Evolutionary conservation across 1,140 invertebrate genomes (phyloP).

Genomic region (Euschistus heros): DNA sequence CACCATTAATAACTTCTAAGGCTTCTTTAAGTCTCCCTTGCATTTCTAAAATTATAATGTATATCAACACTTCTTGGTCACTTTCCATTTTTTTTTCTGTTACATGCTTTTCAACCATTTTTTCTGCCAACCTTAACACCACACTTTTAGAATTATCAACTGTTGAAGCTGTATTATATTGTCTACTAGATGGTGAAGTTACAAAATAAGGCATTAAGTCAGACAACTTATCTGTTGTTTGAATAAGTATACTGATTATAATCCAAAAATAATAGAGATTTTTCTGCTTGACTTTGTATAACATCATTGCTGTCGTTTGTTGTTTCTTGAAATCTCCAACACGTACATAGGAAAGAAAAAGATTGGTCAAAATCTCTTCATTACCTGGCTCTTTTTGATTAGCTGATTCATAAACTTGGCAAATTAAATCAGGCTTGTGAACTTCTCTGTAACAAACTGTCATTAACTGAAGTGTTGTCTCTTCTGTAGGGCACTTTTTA

Average conservation of each 20-base stretch:
- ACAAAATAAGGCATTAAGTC: slow-evolving; percentile 20
- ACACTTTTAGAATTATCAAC: slow-evolving; percentile 13
- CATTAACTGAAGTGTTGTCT: slow-evolving; percentile 90
- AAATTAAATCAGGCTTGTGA: slow-evolving; percentile 76
- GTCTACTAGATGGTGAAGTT: slow-evolving; percentile 11
- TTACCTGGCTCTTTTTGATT: slow-evolving; percentile 72
- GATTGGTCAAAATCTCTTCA: slow-evolving; percentile 83
- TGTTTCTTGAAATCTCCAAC: slow-evolving; percentile 83
- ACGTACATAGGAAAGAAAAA: slow-evolving; percentile 93
- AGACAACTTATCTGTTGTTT: slow-evolving; percentile 42
- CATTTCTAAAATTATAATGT: slow-evolving; percentile 80
- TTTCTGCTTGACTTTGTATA: slow-evolving; percentile 85
- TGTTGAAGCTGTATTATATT: neutral
- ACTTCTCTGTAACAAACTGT: slow-evolving; percentile 89
- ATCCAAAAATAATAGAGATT: slow-evolving; percentile 98
- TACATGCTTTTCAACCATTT: slow-evolving; percentile 72
- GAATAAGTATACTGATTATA: slow-evolving; percentile 90
- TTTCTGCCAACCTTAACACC: slow-evolving; percentile 21
- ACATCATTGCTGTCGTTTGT: slow-evolving; percentile 72
- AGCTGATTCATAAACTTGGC: slow-evolving; percentile 79
- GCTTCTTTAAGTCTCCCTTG: slow-evolving; percentile 71
- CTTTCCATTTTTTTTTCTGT: slow-evolving; percentile 82
- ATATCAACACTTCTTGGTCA: slow-evolving; percentile 85
- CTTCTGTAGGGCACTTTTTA: slow-evolving; percentile 72
- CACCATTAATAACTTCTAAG: slow-evolving; percentile 64